phyloP scores from a whole-genome alignment of 2,888 invertebrate species.

The Lasioglossum figueresi region DNA sequence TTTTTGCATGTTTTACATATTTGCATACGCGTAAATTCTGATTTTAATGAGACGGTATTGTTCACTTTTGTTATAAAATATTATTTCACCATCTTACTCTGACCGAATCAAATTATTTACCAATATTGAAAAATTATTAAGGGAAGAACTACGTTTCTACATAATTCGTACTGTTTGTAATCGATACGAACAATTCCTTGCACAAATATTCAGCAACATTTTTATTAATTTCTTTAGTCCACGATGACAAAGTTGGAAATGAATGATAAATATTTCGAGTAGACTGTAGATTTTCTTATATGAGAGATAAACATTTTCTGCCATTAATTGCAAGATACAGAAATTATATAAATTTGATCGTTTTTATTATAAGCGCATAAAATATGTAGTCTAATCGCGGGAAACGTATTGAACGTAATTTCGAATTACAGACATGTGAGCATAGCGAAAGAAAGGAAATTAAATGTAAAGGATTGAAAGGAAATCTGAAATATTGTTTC shows the following conservation, averaged over 20 bases:
- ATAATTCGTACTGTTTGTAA: too few species aligned
- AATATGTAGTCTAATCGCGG: background rate
- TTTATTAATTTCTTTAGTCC: background rate
- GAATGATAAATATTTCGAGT: background rate
- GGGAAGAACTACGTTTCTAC: background rate
- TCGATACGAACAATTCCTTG: background rate
- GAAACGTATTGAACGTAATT: background rate
- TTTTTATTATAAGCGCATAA: background rate
- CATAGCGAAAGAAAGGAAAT: background rate
- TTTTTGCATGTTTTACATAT: background rate
- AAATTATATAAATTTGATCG: background rate
- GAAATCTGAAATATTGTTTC: background rate
- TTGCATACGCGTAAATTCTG: background rate
- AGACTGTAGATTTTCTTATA: background rate
- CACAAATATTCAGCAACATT: background rate
- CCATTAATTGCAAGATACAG: background rate
- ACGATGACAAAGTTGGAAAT: background rate
- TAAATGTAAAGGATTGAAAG: background rate
- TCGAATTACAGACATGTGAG: background rate
- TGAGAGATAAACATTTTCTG: background rate
- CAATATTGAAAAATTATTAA: too few species aligned
- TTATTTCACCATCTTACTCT: too few species aligned
- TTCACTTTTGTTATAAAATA: too few species aligned
- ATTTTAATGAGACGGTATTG: background rate
- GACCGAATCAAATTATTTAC: too few species aligned